These are phyloP conservation scores for Mus caroli DNA, from an alignment of 2,797 vertebrate genomes.

Conservation along the genomic window DNA sequence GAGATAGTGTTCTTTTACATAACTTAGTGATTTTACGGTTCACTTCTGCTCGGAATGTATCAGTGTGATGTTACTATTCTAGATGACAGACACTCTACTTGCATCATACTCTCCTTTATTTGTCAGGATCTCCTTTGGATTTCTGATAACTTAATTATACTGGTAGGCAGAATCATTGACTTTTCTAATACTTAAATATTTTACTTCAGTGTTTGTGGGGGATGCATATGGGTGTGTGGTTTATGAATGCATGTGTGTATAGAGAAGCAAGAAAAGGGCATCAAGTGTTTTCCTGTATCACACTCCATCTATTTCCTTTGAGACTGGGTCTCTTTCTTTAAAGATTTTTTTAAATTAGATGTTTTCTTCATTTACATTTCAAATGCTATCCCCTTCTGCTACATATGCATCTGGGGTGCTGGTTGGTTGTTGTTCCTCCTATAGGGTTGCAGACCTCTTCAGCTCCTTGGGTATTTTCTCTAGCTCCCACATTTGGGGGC, in stretches of 20 bases:
- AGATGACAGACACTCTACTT: background rate
- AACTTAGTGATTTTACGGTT: background rate
- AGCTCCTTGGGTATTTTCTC: no score
- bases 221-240: background rate
- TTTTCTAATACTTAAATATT: background rate
- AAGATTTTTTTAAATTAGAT: no score
- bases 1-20: background rate
- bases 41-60: background rate
- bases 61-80: background rate
- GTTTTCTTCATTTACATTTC: no score
- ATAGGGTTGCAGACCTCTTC: no score
- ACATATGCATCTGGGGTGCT: no score
- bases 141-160: background rate
- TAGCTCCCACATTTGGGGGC: no score
- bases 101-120: background rate
- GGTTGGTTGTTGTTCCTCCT: no score
- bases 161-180: background rate
- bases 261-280: background rate
- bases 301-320: background rate
- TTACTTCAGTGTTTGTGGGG: background rate
- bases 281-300: background rate
- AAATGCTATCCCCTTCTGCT: no score
- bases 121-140: background rate
- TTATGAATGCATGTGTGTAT: background rate
- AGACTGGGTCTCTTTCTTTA: background rate